Evolutionary conservation across 2,888 invertebrate genomes (phyloP).

Genomic region (Platycheirus rosarum): DNA sequence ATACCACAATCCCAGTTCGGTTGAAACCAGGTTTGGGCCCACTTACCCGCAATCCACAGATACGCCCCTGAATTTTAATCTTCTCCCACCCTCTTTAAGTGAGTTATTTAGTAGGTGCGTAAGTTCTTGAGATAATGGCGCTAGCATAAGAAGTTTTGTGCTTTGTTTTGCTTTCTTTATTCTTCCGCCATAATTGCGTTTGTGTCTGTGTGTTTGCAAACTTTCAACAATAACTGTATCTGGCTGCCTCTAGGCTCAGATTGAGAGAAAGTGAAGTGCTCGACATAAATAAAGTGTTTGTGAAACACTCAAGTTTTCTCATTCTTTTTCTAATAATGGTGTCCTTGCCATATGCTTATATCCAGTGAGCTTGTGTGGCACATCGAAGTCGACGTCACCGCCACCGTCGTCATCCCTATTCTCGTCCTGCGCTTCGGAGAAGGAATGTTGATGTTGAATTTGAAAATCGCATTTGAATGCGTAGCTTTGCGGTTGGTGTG

Average conservation of each 20-base stretch:
- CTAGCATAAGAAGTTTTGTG: constrained; percentile 41
- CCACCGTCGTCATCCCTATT: not conserved
- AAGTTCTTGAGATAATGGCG: constrained; percentile 63
- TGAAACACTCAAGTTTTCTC: constrained; percentile 72
- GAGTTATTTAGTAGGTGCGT: constrained; percentile 68
- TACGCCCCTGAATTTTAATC: not conserved
- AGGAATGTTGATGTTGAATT: not conserved
- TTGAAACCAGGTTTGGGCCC: too few species aligned
- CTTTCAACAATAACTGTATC: constrained; percentile 52
- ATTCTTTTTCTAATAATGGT: constrained; percentile 67
- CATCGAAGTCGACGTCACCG: not conserved
- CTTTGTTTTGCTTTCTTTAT: constrained; percentile 44
- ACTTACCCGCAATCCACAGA: not conserved
- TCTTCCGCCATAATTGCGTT: constrained; percentile 3
- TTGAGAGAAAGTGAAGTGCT: constrained; percentile 51
- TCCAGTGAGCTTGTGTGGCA: too few species aligned
- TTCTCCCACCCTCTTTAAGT: not conserved
- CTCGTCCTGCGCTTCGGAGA: not conserved
- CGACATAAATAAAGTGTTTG: constrained; percentile 59
- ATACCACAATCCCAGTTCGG: too few species aligned
- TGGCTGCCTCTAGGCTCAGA: not conserved
- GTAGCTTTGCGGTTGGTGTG: constrained; percentile 67
- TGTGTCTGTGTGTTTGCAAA: constrained; percentile 33
- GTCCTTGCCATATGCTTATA: constrained; percentile 71
- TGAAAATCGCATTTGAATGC: constrained; percentile 70